Base-by-base conservation (phyloP, 2,888 invertebrate genomes). In the Apotomis betuletana region DNA sequence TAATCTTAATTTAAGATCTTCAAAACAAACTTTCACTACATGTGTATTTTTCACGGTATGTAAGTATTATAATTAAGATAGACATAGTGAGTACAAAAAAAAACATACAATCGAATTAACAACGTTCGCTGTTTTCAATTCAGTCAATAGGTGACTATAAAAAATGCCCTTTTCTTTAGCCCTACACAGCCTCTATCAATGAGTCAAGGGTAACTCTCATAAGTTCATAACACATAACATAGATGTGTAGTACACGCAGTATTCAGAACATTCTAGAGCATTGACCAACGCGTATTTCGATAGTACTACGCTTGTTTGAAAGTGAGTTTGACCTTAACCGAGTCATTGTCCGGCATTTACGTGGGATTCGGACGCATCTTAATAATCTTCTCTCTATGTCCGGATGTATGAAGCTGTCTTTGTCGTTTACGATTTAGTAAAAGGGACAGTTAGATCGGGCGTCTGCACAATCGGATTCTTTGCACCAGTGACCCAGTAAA, bases 201-300 rank as follows among this genome's bases (percentile, higher is more conserved):
- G 52, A 73, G 63, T 75, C 69, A 69, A 68, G 70, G 52, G 61
- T 54, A 54, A 58, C 54, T 46, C 64, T 41, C 44, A 46, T n/a
- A n/a, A n/a, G n/a, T n/a, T n/a, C n/a, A n/a, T 60, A 65, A 58
- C n/a, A 2, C 27, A 27, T 27, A 27, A 27, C 27, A 27, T 27
- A 27, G 51, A n/a, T 60, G 15, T 51, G 58, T 27, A 13, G 54
- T 54, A 55, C 15, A 6, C 15, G 8, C 36, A 46, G 49, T 51
- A 59, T 52, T 54, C 54, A 52, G 75, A 76, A 74, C 74, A 75
- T 79, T 83, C 81, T 79, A 80, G 77, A 80, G 76, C 75, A 76
- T 88, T 87, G 82, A 83, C 85, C 84, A 87, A 87, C 77, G 73
- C 72, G 72, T 67, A 78, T 78, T 46, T 52, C 41, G n/a, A 27